A percentile compares a stretch with the other conserved stretches of the same genome.
Evolutionary conservation across 1,140 invertebrate genomes (phyloP).

Genomic region (Drosophila neocordata): DNA sequence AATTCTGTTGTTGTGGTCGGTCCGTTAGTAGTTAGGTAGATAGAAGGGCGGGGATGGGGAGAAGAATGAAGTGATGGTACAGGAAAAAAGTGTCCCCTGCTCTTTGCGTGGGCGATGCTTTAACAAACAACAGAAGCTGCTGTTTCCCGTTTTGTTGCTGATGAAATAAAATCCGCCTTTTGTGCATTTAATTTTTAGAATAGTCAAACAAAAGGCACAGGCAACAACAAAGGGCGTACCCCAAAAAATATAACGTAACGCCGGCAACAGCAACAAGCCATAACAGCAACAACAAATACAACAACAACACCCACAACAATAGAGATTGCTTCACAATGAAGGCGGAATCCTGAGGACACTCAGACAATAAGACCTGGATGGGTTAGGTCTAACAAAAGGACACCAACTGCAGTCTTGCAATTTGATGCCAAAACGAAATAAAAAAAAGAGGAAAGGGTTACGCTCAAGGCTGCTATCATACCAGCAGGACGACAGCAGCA

Average conservation of each 20-base stretch:
- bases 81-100: constrained; percentile 71
- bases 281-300: constrained; percentile 33
- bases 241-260: constrained; percentile 62
- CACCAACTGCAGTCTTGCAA: constrained; percentile 74
- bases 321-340: constrained; percentile 53
- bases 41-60: too few relatives aligned
- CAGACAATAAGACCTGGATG: constrained; percentile 61
- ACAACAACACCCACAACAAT: constrained; percentile 71
- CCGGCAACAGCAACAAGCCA: constrained; percentile 17
- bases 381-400: constrained; percentile 65
- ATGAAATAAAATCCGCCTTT: constrained; percentile 81
- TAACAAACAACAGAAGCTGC: constrained; percentile 79
- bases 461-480: constrained; percentile 1
- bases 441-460: constrained; percentile 33
- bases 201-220: constrained; percentile 71
- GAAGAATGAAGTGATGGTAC: background rate
- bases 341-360: constrained; percentile 55
- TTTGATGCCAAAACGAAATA: constrained; percentile 57
- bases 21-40: constrained; percentile 22
- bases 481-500: constrained; percentile 7
- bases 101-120: constrained; percentile 75
- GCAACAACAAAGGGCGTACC: constrained; percentile 77
- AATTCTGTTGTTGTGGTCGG: constrained; percentile 51
- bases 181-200: constrained; percentile 81
- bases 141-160: constrained; percentile 79